Percentiles rank a stretch among this genome's conserved stretches.
Conservation (phyloP, 2,113 vertebrate genomes). For the Callorhinus ursinus region DNA sequence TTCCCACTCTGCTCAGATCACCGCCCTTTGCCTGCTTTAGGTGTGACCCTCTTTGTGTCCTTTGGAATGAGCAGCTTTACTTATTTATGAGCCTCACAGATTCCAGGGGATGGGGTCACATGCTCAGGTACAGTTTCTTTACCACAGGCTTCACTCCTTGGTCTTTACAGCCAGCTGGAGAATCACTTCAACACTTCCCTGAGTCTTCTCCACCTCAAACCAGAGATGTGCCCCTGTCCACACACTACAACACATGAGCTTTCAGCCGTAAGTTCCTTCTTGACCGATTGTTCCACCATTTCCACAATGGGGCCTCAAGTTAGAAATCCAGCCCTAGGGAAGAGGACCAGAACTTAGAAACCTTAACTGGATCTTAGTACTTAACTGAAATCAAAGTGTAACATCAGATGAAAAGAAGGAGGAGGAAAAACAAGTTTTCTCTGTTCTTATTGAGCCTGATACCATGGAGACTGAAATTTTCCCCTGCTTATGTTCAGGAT, state of each 20-base stretch:
- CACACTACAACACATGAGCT: too few relatives aligned
- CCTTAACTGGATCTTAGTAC: neutral
- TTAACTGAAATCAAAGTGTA: neutral
- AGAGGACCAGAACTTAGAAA: neutral
- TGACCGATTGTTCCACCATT: neutral
- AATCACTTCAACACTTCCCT: neutral
- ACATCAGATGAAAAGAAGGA: neutral
- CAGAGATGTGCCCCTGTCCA: neutral
- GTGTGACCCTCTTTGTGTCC: neutral
- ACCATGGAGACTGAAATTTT: neutral
- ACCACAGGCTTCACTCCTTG: neutral
- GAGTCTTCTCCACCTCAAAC: neutral
- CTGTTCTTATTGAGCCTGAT: neutral
- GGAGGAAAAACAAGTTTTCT: neutral
- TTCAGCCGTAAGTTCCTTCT: neutral
- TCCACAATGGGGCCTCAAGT: neutral
- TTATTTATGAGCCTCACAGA: neutral
- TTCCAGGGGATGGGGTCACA: neutral
- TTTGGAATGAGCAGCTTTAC: neutral
- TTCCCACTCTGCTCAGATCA: neutral
- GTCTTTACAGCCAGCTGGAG: neutral
- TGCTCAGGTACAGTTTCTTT: neutral
- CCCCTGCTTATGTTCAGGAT: neutral
- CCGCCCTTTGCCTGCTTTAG: neutral
- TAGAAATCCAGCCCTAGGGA: neutral